Evolutionary conservation across 2,888 invertebrate genomes (phyloP).

Genomic region (Darwinula stevensoni): DNA sequence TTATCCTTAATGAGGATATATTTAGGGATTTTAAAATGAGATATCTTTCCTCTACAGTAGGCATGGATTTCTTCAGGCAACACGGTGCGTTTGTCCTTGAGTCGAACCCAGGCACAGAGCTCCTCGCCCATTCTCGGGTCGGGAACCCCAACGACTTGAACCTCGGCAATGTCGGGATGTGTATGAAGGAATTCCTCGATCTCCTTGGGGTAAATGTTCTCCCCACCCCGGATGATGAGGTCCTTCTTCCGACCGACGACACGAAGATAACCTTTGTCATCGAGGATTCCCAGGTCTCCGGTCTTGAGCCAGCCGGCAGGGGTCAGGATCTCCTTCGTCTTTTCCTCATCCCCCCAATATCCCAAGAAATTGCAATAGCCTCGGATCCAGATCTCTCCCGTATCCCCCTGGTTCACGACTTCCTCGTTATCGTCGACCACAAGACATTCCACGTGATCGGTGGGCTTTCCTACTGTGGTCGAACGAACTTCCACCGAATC

Average conservation of each 20-base stretch:
- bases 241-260: conserved; percentile 24
- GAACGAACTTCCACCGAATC: conserved; percentile 20
- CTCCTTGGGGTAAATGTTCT: conserved; percentile 24
- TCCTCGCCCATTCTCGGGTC: conserved; percentile 23
- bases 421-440: not conserved
- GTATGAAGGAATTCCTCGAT: conserved; percentile 21
- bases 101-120: conserved; percentile 23
- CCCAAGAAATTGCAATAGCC: not conserved
- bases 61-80: conserved; percentile 26
- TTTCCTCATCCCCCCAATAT: not conserved
- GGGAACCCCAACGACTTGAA: conserved; percentile 22
- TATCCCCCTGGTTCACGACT: not conserved
- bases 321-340: not conserved
- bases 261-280: conserved; percentile 19
- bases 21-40: conserved; percentile 21
- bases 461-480: conserved; percentile 23
- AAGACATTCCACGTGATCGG: conserved; percentile 21
- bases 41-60: conserved; percentile 21
- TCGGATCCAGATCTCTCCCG: not conserved
- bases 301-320: not conserved
- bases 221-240: conserved; percentile 22
- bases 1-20: conserved; percentile 20
- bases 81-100: conserved; percentile 23
- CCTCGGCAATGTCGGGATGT: conserved; percentile 20
- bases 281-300: conserved; percentile 17